A percentile compares a stretch with the other conserved stretches of the same genome.
Conservation (phyloP, 2,888 invertebrate genomes). For the Drosophila incognita region DNA sequence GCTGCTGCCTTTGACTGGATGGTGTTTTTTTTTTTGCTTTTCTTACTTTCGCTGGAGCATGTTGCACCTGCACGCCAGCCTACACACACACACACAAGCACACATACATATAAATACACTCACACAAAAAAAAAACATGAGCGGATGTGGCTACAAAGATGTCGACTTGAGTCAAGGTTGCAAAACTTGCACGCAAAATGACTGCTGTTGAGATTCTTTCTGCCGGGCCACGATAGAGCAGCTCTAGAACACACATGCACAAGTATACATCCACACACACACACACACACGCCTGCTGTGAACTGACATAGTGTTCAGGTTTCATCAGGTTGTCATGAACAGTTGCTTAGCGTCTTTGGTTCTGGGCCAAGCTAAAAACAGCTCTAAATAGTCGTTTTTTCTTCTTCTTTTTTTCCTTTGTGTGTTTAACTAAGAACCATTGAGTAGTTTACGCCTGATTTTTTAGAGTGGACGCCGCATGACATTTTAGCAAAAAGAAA, state of each 20-base stretch:
- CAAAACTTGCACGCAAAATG: slow-evolving; percentile 70
- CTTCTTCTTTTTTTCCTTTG: neutral
- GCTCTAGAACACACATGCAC: slow-evolving; percentile 14
- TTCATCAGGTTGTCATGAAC: slow-evolving; percentile 22
- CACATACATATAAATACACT: slow-evolving; percentile 1
- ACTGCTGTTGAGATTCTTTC: slow-evolving; percentile 69
- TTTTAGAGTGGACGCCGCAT: slow-evolving; percentile 18
- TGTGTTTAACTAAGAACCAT: slow-evolving; percentile 48
- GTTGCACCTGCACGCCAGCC: slow-evolving; percentile 30
- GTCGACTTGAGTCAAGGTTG: slow-evolving; percentile 68
- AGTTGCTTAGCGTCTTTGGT: slow-evolving; percentile 26
- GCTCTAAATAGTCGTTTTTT: slow-evolving; percentile 25
- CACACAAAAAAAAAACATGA: neutral
- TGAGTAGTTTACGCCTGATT: slow-evolving; percentile 28
- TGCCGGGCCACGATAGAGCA: slow-evolving; percentile 61
- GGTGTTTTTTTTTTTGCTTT: neutral
- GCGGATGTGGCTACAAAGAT: slow-evolving; percentile 39
- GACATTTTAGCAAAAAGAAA: neutral
- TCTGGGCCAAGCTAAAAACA: slow-evolving; percentile 46
- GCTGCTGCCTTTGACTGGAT: neutral
- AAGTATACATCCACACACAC: slow-evolving; percentile 6
- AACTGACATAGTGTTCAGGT: slow-evolving; percentile 36
- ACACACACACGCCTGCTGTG: neutral
- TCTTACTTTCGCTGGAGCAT: slow-evolving; percentile 5
- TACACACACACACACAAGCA: slow-evolving; percentile 4